These are phyloP conservation scores for Drosophila leonis DNA, from an alignment of 2,888 invertebrate species.

Conservation along the genomic window DNA sequence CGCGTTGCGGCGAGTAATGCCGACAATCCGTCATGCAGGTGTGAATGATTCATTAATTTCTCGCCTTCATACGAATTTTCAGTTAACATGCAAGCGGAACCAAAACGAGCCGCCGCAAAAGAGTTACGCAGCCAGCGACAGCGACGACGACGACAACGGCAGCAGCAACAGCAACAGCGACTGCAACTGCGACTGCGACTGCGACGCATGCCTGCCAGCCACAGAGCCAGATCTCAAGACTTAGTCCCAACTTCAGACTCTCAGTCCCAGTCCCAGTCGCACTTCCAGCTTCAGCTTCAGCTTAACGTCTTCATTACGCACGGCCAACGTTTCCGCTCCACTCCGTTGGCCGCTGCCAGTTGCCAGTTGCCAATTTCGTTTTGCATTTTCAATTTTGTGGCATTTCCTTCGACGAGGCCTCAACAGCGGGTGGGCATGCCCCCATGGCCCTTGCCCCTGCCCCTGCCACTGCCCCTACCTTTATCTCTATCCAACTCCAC, in stretches of 20 bases:
- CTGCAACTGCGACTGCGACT: slow-evolving; percentile 30
- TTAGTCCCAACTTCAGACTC: slow-evolving; percentile 6
- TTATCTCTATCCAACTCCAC: not conserved
- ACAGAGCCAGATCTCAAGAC: slow-evolving; percentile 15
- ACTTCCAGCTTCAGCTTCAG: slow-evolving; percentile 42
- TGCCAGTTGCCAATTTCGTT: slow-evolving; percentile 74
- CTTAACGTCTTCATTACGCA: slow-evolving; percentile 81
- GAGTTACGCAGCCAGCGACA: slow-evolving; percentile 68
- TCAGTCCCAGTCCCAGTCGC: slow-evolving; percentile 8
- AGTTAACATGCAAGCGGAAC: slow-evolving; percentile 81
- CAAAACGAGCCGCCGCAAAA: slow-evolving; percentile 76
- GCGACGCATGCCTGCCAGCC: slow-evolving; percentile 70
- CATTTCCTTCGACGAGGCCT: slow-evolving; percentile 63
- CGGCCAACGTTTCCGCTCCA: slow-evolving; percentile 60
- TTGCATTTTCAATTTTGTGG: slow-evolving; percentile 81
- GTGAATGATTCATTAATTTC: slow-evolving; percentile 85
- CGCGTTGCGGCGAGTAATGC: slow-evolving; percentile 72
- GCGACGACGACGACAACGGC: slow-evolving; percentile 33
- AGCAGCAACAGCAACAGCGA: slow-evolving; percentile 35
- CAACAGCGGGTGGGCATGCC: slow-evolving; percentile 65
- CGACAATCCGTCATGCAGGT: slow-evolving; percentile 85
- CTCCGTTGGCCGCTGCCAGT: slow-evolving; percentile 32
- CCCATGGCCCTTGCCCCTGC: not conserved
- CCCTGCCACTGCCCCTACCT: not conserved
- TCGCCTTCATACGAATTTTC: slow-evolving; percentile 83